Evolutionary conservation across 2,113 vertebrate genomes (phyloP).

Genomic region (Meleagris gallopavo): DNA sequence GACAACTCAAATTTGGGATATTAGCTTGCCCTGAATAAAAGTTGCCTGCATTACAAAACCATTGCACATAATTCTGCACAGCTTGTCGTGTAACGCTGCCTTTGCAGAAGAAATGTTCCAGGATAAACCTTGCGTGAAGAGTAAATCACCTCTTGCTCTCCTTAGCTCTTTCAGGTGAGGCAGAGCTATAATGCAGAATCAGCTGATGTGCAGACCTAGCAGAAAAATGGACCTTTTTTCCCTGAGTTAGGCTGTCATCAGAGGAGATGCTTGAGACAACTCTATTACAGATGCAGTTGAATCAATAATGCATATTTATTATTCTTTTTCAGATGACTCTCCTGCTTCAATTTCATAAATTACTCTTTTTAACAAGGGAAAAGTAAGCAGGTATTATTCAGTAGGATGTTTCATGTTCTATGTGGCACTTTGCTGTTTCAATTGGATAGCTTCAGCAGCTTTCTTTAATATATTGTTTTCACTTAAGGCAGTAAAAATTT

Average conservation of each 20-base stretch:
- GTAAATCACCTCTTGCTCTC: constrained; percentile 43
- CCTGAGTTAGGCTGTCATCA: background rate
- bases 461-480: constrained; percentile 47
- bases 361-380: constrained; percentile 55
- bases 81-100: background rate
- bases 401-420: constrained; percentile 15
- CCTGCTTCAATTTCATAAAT: constrained; percentile 45
- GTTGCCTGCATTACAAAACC: background rate
- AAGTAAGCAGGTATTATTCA: constrained; percentile 51
- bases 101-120: constrained; percentile 44
- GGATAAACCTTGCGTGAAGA: constrained; percentile 53
- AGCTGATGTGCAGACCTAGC: constrained; percentile 21
- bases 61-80: background rate
- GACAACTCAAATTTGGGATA: background rate
- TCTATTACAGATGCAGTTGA: constrained; percentile 46
- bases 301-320: constrained; percentile 59
- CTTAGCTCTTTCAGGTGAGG: constrained; percentile 43
- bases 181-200: constrained; percentile 25
- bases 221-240: constrained; percentile 55
- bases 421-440: background rate
- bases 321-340: background rate
- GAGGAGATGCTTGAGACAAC: constrained; percentile 8
- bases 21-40: constrained; percentile 37
- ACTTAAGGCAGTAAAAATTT: constrained; percentile 62
- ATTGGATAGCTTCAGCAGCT: constrained; percentile 1